phyloP scores from a whole-genome alignment of 2,113 vertebrate species.

The Myrmophylax atrothorax region DNA sequence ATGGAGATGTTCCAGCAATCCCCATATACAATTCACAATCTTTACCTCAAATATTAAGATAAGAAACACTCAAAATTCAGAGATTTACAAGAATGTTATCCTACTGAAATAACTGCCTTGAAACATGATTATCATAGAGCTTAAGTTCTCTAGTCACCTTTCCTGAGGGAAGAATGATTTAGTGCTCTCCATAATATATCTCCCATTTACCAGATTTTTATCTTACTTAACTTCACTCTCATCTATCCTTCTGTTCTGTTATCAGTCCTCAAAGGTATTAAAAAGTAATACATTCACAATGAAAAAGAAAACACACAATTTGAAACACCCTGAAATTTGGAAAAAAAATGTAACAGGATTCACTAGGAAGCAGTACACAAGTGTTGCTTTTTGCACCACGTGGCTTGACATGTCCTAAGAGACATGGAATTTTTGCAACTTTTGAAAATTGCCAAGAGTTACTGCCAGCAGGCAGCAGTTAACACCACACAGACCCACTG shows the following conservation, averaged over 20 bases:
- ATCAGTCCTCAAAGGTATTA: neutral
- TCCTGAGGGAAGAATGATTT: neutral
- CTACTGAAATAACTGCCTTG: neutral
- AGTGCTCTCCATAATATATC: neutral
- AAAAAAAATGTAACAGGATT: neutral
- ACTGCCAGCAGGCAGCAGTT: neutral
- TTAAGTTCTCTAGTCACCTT: neutral
- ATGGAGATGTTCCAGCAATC: neutral
- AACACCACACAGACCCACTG: neutral
- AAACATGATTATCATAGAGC: neutral
- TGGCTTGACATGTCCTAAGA: neutral
- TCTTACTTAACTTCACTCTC: neutral
- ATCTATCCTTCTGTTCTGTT: neutral
- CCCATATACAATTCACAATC: neutral
- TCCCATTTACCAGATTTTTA: neutral
- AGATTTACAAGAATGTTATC: constrained; percentile 6
- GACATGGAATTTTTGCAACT: neutral
- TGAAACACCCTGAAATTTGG: neutral
- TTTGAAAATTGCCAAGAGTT: neutral
- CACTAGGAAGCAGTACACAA: neutral
- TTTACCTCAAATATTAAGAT: neutral
- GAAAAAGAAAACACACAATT: neutral
- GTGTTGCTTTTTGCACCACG: neutral
- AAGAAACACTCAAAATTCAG: constrained; percentile 41
- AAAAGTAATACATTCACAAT: neutral